Evolutionary conservation across 2,797 vertebrate genomes (phyloP).

Genomic region (Coracias cyanogaster): DNA sequence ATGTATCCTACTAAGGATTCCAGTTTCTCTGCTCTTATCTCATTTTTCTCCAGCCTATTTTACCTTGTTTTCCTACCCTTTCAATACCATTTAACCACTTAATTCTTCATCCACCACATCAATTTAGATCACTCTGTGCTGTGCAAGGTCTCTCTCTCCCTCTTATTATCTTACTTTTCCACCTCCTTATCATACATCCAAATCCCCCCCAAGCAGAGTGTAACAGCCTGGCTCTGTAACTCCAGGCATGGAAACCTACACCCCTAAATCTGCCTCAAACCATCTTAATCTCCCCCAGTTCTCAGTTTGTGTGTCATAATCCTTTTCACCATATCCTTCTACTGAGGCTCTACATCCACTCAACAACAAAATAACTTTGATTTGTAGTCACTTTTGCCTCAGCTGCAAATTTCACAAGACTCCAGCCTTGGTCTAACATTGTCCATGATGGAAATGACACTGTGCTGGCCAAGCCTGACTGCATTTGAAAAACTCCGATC

Average conservation of each 20-base stretch:
- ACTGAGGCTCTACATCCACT: neutral
- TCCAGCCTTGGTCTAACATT: neutral
- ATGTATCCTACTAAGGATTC: neutral
- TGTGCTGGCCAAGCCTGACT: neutral
- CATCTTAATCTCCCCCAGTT: neutral
- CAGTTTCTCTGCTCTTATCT: neutral
- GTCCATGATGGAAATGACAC: neutral
- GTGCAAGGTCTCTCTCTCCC: neutral
- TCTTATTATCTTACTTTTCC: neutral
- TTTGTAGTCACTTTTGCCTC: neutral
- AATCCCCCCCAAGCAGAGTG: neutral
- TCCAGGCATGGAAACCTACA: neutral
- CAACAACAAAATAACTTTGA: neutral
- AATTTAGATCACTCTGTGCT: neutral
- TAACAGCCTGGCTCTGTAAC: neutral
- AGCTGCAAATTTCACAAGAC: neutral
- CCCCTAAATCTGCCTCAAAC: neutral
- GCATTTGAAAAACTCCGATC: neutral
- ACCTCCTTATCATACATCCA: neutral
- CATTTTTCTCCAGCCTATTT: neutral
- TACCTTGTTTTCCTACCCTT: neutral
- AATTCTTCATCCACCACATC: slow-evolving; percentile 36
- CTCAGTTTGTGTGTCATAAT: neutral
- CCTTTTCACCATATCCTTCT: neutral
- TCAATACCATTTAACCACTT: neutral